Evolutionary conservation across 2,797 vertebrate species (phyloP), one percentile per base, ranked within the genome.

Genomic region (Eremophila alpestris): DNA sequence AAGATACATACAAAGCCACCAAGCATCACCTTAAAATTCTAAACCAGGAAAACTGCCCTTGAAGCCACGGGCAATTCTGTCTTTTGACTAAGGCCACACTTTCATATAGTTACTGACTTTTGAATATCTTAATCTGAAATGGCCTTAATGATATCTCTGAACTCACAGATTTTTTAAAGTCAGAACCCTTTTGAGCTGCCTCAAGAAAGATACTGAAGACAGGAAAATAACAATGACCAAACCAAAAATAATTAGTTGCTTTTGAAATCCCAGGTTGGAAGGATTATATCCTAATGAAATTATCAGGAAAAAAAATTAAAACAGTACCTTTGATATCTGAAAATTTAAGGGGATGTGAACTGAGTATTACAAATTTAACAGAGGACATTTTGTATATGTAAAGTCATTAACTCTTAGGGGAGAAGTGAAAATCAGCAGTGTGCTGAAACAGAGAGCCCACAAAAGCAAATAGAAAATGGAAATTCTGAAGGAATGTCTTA

Each of bases 351-450:
- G 20, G 32, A 90, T 34, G 30, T 70, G 36, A 87, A 9, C 46
- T 20, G 73, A 89, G 43, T 29, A 65, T 14, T 45, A n/a, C 27
- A 74, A 34, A 65, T 62, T 58, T 86, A 65, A 27, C 36, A 91
- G 40, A 82, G 15, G 5, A 60, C 7, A 54, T 48, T 93, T 34
- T 58, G 51, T 55, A 11, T 89, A 71, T 55, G 63, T 74, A 87
- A 79, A 70, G 36, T 51, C 23, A 38, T 71, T 76, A 94, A 30
- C 17, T 70, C 4, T 68, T 51, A 48, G 46, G 40, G 48, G 71
- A 45, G 96, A 97, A 97, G 82, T 73, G 95, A 96, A 96, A 97
- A 90, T 69, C 40, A 49, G 11, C 22, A 59, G 30, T 16, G 11
- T 69, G 24, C 19, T 82, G 20, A 75, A 93, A 64, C 52, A 92